Evolutionary conservation across 2,888 invertebrate genomes (phyloP).

Genomic region (Leptopilina drosophilae): DNA sequence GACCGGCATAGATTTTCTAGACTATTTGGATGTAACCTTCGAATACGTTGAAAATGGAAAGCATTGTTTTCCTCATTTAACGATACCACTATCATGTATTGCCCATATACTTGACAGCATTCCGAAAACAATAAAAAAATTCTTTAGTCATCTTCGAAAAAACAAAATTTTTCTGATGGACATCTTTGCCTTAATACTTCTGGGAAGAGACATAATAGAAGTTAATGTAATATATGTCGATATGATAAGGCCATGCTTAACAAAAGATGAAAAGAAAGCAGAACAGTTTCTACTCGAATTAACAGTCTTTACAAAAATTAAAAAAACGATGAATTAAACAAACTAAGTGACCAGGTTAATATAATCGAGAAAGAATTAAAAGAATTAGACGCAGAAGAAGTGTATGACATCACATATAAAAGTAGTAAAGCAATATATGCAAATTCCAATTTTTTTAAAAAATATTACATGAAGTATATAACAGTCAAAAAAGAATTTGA

Average conservation of each 20-base stretch:
- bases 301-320: too few relatives aligned
- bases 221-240: conserved; percentile 22
- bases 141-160: too few relatives aligned
- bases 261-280: neutral
- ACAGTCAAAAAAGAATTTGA: neutral
- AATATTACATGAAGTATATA: conserved; percentile 5
- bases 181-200: neutral
- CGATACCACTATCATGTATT: neutral
- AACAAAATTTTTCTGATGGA: conserved; percentile 42
- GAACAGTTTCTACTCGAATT: neutral
- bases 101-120: neutral
- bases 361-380: conserved; percentile 30
- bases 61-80: neutral
- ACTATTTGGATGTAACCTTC: conserved; percentile 49
- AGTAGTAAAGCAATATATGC: conserved; percentile 38
- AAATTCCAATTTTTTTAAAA: conserved; percentile 49
- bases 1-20: conserved; percentile 43
- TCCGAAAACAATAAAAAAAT: neutral
- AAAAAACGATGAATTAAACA: neutral
- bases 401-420: neutral
- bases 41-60: conserved; percentile 18
- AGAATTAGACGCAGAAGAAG: conserved; percentile 12
- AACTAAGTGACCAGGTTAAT: conserved; percentile 41
- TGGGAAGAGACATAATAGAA: conserved; percentile 30
- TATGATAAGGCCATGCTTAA: neutral